Evolutionary conservation across 2,113 vertebrate species (phyloP).

Genomic region (Cichladusa arquata): DNA sequence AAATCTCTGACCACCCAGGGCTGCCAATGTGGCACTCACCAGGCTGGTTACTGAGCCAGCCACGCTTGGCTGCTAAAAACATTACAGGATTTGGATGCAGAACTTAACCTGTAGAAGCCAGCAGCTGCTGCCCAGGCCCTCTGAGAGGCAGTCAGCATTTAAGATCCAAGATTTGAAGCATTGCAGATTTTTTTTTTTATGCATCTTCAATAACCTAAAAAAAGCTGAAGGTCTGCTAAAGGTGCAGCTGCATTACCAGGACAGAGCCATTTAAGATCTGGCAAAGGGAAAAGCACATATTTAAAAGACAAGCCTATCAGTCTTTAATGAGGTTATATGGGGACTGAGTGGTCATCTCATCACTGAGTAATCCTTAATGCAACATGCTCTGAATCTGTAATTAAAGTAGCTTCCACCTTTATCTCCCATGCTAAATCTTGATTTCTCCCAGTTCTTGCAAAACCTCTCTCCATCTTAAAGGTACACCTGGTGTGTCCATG

Average conservation of each 20-base stretch:
- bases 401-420: conserved; percentile 39
- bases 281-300: conserved; percentile 8
- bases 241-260: conserved; percentile 2
- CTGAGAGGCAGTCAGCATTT: neutral
- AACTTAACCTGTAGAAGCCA: neutral
- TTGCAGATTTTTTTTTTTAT: neutral
- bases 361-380: conserved; percentile 41
- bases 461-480: neutral
- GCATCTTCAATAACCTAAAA: conserved; percentile 11
- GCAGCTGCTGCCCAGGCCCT: neutral
- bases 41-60: neutral
- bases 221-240: conserved; percentile 6
- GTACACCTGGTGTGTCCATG: neutral
- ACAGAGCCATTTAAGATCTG: conserved; percentile 43
- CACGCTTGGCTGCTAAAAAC: neutral
- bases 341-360: conserved; percentile 41
- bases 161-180: neutral
- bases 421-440: neutral
- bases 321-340: conserved; percentile 39
- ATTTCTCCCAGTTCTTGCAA: conserved; percentile 32
- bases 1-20: neutral
- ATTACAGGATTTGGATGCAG: neutral
- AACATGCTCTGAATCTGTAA: conserved; percentile 20
- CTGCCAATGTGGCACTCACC: neutral
- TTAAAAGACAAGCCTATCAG: conserved; percentile 33